Base-by-base conservation (phyloP, 2,888 invertebrate genomes). In the Galeruca laticollis region DNA sequence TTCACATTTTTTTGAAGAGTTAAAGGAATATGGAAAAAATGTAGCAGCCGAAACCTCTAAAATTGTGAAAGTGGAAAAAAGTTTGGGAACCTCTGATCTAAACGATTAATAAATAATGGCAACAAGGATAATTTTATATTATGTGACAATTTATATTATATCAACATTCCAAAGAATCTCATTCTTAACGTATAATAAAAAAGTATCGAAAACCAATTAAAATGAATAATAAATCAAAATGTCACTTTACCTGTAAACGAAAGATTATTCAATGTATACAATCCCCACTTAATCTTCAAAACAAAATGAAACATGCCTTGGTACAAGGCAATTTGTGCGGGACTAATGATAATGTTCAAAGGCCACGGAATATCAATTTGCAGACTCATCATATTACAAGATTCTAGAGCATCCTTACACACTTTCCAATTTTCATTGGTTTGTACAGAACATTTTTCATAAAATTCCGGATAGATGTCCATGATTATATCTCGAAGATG, bases 221-320 rank as follows among this genome's bases (percentile, higher is more conserved):
- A 6, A 26, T 6, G 26, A 26, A 26, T 26, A 26, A 26, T 6
- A 1, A 26, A 26, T 26, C 4, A 13, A 20, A 3, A 35, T 35
- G 37, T 63, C 26, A 20, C 26, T 62, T 33, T 73, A 84, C 85
- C 84, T 68, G 75, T 75, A 69, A 84, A 83, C 35, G 71, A 74
- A 35, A 85, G 70, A 67, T 81, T 80, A 73, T 83, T 84, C 31
- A 85, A 73, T 1, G 83, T 83, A 61, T 83, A 81, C 20, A 85
- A 64, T 1, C 82, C 84, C 85, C 86, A 85, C 73, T 86, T 85
- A 2, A 85, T 72, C 65, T 81, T 82, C 73, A 86, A 71, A 9
- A 85, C 77, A 68, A 85, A 82, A 52, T 80, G 77, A 71, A 85
- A 86, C n/a, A 84, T 68, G 10, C 82, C 80, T 60, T 79, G 76